phyloP scores from a whole-genome alignment of 2,888 invertebrate genomes.

The Mallateleia sp. region DNA sequence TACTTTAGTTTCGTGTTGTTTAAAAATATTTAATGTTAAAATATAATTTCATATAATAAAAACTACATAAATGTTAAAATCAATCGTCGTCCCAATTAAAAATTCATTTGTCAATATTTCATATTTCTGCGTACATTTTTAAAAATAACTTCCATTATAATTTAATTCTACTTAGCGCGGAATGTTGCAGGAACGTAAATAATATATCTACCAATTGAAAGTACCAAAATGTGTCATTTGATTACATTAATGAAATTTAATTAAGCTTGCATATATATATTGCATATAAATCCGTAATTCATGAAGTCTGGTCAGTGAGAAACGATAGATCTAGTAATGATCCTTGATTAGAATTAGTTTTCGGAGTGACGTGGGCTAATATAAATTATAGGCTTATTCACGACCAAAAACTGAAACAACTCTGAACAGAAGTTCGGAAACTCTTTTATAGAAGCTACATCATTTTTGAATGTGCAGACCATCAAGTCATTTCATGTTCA shows the following conservation, averaged over 20 bases:
- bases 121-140: too few species aligned
- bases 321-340: conserved; percentile 44
- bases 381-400: conserved; percentile 22
- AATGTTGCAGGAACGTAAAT: conserved; percentile 8
- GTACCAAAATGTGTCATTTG: conserved; percentile 44
- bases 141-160: neutral
- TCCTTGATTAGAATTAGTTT: conserved; percentile 64
- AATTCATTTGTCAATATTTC: too few species aligned
- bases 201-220: conserved; percentile 29
- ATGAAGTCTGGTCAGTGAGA: conserved; percentile 30
- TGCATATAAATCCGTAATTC: conserved; percentile 17
- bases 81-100: too few species aligned
- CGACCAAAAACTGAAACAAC: conserved; percentile 17
- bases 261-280: conserved; percentile 40
- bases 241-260: conserved; percentile 54
- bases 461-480: too few species aligned
- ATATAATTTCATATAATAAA: too few species aligned
- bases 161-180: neutral
- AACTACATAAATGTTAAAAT: too few species aligned
- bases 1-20: too few species aligned
- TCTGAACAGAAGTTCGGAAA: too few species aligned
- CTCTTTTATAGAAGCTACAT: too few species aligned
- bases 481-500: too few species aligned
- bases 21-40: too few species aligned
- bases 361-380: conserved; percentile 27